Evolutionary conservation across 1,140 invertebrate genomes (phyloP).

Genomic region (Ylistrum balloti): DNA sequence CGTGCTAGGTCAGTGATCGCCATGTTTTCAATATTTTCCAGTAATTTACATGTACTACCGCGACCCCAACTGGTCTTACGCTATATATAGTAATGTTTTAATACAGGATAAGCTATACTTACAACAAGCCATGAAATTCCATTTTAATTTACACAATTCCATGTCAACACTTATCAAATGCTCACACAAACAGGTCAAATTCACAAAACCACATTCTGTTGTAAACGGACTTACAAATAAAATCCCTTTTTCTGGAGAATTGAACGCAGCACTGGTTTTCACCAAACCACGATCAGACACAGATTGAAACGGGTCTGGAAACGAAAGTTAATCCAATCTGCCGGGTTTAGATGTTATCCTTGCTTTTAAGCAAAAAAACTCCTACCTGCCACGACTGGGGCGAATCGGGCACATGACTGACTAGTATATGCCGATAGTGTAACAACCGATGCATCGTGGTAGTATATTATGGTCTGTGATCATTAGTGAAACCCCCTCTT

Average conservation of each 20-base stretch:
- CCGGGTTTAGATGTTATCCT: slow-evolving; percentile 2
- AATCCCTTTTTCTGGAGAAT: background rate
- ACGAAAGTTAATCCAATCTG: slow-evolving; percentile 25
- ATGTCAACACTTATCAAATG: background rate
- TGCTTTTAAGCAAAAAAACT: background rate
- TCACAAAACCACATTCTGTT: background rate
- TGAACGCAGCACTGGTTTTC: background rate
- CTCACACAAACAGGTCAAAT: slow-evolving; percentile 23
- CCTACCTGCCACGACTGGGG: slow-evolving; percentile 35
- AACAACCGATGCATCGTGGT: background rate
- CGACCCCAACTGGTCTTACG: background rate
- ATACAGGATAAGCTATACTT: slow-evolving; percentile 30
- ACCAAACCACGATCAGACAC: background rate
- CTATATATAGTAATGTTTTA: background rate
- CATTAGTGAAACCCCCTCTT: slow-evolving; percentile 29
- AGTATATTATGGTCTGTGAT: background rate
- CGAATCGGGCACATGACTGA: slow-evolving; percentile 16
- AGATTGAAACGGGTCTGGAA: slow-evolving; percentile 16
- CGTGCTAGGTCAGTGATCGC: background rate
- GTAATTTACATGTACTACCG: background rate
- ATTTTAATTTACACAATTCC: background rate
- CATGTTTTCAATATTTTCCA: slow-evolving; percentile 9
- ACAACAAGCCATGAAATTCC: slow-evolving; percentile 19
- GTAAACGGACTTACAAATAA: background rate
- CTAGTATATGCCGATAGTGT: background rate